Evolutionary conservation across 2,113 vertebrate genomes (phyloP).

Genomic region (Gnathonemus longibarbis): DNA sequence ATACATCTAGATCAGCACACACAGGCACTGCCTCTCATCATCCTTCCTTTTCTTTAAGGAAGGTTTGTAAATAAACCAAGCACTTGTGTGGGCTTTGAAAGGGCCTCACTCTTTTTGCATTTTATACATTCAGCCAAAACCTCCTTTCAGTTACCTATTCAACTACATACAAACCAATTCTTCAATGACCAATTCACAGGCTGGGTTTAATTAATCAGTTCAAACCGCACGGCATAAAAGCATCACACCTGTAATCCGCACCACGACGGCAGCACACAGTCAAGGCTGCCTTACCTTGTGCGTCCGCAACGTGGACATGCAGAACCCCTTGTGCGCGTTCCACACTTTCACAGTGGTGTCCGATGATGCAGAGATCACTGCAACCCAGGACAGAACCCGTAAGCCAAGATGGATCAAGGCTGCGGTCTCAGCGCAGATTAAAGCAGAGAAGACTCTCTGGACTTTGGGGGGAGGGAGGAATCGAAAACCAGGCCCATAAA

Average conservation of each 20-base stretch:
- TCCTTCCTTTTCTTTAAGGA: background rate
- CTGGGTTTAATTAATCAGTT: background rate
- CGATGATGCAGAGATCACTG: constrained; percentile 96
- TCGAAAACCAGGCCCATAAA: background rate
- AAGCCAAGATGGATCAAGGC: background rate
- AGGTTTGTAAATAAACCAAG: background rate
- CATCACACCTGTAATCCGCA: background rate
- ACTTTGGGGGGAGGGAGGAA: background rate
- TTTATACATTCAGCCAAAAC: background rate
- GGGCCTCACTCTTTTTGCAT: background rate
- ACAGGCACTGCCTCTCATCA: background rate
- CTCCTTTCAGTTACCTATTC: background rate
- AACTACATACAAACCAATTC: background rate
- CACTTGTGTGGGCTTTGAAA: background rate
- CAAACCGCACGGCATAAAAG: background rate
- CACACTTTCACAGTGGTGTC: constrained; percentile 98
- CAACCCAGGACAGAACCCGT: constrained; percentile 30
- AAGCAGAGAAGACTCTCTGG: background rate
- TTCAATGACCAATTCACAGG: background rate
- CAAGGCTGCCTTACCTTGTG: constrained; percentile 70
- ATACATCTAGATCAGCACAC: background rate
- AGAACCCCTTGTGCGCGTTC: constrained; percentile 99
- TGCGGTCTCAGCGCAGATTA: background rate
- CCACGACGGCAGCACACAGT: background rate
- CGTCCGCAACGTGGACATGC: constrained; percentile 97